A percentile compares a stretch with the other conserved stretches of the same genome.
Evolutionary conservation across 1,140 invertebrate genomes (phyloP).

Genomic region (Drosophila lini): DNA sequence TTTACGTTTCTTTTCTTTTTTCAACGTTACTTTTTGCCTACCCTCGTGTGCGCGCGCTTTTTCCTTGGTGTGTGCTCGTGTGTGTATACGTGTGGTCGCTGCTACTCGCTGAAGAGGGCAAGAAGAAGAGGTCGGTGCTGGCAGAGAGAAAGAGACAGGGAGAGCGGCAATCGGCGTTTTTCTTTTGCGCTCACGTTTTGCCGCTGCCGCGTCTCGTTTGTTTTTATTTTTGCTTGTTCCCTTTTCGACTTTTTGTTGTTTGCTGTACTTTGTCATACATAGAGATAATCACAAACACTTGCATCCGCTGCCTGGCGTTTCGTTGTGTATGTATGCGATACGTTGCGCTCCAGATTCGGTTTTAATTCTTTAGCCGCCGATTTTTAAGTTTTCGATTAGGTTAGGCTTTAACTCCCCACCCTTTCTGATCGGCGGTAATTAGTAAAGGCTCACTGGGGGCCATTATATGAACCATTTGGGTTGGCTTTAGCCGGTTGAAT

Average conservation of each 20-base stretch:
- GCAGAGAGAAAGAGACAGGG: constrained; percentile 3
- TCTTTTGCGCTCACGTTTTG: constrained; percentile 65
- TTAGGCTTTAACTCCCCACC: not conserved
- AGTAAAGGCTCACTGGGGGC: constrained; percentile 1
- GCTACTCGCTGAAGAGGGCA: constrained; percentile 46
- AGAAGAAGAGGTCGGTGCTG: constrained; percentile 14
- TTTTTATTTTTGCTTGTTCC: constrained; percentile 80
- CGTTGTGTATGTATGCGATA: constrained; percentile 24
- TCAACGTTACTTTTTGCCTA: constrained; percentile 46
- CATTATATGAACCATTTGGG: not conserved
- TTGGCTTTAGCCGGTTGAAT: constrained; percentile 15
- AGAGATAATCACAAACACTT: constrained; percentile 36
- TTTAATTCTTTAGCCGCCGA: constrained; percentile 24
- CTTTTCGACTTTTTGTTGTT: constrained; percentile 81
- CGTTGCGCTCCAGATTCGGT: constrained; percentile 53
- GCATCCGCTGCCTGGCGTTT: constrained; percentile 17
- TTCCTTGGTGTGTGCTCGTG: constrained; percentile 38
- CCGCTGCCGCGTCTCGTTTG: constrained; percentile 75
- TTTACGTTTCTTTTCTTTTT: constrained; percentile 53
- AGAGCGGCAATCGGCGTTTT: constrained; percentile 46
- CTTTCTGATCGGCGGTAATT: constrained; percentile 10
- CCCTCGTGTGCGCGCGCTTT: constrained; percentile 81
- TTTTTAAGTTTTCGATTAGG: constrained; percentile 14
- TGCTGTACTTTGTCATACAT: constrained; percentile 76
- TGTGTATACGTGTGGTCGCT: constrained; percentile 48